Conservation (phyloP, 2,113 vertebrate genomes). For the Andinoacara biseriatus region DNA sequence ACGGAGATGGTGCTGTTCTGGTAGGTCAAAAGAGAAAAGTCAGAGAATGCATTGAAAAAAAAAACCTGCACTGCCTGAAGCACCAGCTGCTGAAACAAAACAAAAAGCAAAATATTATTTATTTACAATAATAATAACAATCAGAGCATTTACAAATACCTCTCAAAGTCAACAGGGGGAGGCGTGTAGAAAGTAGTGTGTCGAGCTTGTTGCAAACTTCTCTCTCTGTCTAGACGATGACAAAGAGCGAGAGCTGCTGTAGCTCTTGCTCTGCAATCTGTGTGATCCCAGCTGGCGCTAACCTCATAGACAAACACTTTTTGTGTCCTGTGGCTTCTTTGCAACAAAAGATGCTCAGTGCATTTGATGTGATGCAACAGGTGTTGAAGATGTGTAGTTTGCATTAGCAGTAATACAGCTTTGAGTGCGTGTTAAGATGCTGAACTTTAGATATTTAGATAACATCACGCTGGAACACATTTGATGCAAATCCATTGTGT, state of each 20-base stretch:
- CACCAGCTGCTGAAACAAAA: background rate
- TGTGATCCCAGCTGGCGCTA: background rate
- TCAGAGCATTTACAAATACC: background rate
- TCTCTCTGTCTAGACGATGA: background rate
- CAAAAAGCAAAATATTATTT: background rate
- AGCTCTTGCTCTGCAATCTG: background rate
- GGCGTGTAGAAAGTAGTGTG: background rate
- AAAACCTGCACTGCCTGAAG: background rate
- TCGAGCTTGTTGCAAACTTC: background rate
- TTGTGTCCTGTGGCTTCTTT: background rate
- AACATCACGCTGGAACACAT: background rate
- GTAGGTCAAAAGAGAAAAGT: too few species aligned
- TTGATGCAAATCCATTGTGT: background rate
- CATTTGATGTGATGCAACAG: background rate
- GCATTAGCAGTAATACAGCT: background rate
- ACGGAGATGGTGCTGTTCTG: too few species aligned
- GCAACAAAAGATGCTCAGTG: background rate
- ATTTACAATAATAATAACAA: background rate
- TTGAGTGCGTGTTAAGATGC: background rate
- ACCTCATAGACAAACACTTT: constrained; percentile 5
- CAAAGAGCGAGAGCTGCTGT: background rate
- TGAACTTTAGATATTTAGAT: background rate
- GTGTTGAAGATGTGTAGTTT: background rate
- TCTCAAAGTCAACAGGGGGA: background rate
- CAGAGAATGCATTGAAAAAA: too few species aligned